A percentile compares a stretch with the other conserved stretches of the same genome.
Evolutionary conservation across 1,140 invertebrate genomes (phyloP).

Genomic region (Triops longicaudatus): DNA sequence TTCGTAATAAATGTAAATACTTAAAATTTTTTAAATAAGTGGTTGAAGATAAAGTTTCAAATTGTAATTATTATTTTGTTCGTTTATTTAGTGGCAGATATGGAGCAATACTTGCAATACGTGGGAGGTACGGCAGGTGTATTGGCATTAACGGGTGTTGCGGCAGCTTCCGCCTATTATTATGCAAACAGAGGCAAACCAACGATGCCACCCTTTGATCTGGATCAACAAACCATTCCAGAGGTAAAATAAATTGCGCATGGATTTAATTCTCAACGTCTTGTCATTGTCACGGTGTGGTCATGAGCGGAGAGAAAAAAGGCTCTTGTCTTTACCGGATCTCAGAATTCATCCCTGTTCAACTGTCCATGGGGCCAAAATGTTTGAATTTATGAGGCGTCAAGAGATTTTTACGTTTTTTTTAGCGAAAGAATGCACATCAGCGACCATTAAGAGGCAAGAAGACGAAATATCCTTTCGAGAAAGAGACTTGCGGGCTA

Average conservation of each 20-base stretch:
- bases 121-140: constrained; percentile 60
- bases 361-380: too few relatives aligned
- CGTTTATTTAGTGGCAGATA: constrained; percentile 24
- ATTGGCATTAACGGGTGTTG: constrained; percentile 60
- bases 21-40: too few relatives aligned
- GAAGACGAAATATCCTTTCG: too few relatives aligned
- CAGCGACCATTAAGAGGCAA: background rate
- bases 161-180: constrained; percentile 53
- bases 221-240: constrained; percentile 27
- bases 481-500: background rate
- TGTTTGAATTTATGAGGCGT: background rate
- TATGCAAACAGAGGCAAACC: constrained; percentile 59
- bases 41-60: too few relatives aligned
- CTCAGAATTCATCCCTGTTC: too few relatives aligned
- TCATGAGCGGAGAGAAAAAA: background rate
- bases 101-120: constrained; percentile 67
- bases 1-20: too few relatives aligned
- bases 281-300: background rate
- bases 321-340: too few relatives aligned
- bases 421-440: background rate
- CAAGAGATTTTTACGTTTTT: background rate
- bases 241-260: constrained; percentile 6
- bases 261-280: background rate
- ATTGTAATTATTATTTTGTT: background rate
- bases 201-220: constrained; percentile 48